Base-by-base conservation (phyloP, 2,888 invertebrate species). In the Melanotus villosus region DNA sequence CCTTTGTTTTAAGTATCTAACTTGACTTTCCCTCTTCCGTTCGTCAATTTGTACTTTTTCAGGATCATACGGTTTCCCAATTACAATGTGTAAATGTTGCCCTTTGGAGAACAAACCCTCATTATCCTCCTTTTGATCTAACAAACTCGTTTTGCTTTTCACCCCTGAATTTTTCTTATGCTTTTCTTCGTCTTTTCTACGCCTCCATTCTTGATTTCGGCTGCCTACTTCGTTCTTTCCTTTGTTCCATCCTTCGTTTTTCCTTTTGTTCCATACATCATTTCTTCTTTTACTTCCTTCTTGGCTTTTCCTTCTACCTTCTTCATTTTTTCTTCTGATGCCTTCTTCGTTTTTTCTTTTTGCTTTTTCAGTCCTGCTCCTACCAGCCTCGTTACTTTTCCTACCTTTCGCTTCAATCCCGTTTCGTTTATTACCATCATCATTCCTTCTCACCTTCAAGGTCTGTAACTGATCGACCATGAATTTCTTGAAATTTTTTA, bases 401-500 rank as follows among this genome's bases (percentile, higher is more conserved):
- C n/a, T n/a, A n/a, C n/a, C n/a, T n/a, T n/a, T n/a, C n/a, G n/a
- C n/a, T n/a, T n/a, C n/a, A n/a, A n/a, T n/a, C n/a, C n/a, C n/a
- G n/a, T n/a, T n/a, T n/a, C n/a, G n/a, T n/a, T n/a, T n/a, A n/a
- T n/a, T n/a, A n/a, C n/a, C n/a, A n/a, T n/a, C n/a, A n/a, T n/a
- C n/a, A n/a, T n/a, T n/a, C n/a, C n/a, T n/a, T n/a, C n/a, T n/a
- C n/a, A n/a, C n/a, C n/a, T n/a, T n/a, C n/a, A n/a, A n/a, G n/a
- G n/a, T n/a, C n/a, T 45, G 62, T 14, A 71, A 68, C 7, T 73
- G 71, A 9, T 57, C 58, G 14, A 47, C 63, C 73, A 73, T 69
- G 10, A 69, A 34, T 43, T 64, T 38, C 21, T 54, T 73, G 10
- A 71, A 71, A 23, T 68, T 60, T 12, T 45, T 34, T 4, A 73